Percentiles rank a stretch among this genome's conserved stretches.
Evolutionary conservation across 2,797 vertebrate species (phyloP).

Genomic region (Mareca penelope): DNA sequence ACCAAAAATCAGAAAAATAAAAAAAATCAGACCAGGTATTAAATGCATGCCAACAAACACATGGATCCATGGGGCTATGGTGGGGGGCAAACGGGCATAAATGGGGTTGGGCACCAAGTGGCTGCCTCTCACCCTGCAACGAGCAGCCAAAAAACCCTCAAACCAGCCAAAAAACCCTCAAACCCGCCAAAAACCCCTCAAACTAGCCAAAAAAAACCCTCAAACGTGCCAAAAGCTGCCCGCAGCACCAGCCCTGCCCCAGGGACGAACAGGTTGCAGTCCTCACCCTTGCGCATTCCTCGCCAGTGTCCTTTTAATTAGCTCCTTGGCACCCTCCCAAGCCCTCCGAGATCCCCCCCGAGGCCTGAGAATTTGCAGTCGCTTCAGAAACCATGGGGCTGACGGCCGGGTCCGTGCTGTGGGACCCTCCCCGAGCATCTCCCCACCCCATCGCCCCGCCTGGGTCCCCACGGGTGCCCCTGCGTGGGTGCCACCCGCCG

Average conservation of each 20-base stretch:
- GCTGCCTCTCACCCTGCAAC: accelerated
- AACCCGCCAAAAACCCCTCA: too few relatives aligned
- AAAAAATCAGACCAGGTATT: neutral
- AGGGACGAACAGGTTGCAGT: neutral
- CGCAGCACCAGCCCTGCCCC: neutral
- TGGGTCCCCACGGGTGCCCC: neutral
- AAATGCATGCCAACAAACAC: neutral
- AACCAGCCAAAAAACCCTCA: too few relatives aligned
- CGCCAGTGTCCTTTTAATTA: neutral
- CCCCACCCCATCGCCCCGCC: neutral
- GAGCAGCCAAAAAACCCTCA: neutral
- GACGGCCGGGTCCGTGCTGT: accelerated
- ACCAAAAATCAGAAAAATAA: too few relatives aligned
- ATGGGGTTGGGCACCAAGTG: accelerated
- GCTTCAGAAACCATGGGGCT: accelerated
- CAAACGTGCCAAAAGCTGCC: accelerated
- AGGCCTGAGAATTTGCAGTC: neutral
- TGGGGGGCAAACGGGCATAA: accelerated
- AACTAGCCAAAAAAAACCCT: too few relatives aligned
- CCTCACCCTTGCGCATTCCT: neutral
- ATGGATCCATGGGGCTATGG: accelerated
- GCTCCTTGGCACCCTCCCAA: neutral
- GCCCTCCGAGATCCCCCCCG: neutral
- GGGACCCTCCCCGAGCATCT: accelerated
- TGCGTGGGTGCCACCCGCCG: neutral